A percentile compares a stretch with the other conserved stretches of the same genome.
These are phyloP conservation scores for Calephelis perditalis DNA, from an alignment of 2,888 invertebrate species.

Conservation along the genomic window DNA sequence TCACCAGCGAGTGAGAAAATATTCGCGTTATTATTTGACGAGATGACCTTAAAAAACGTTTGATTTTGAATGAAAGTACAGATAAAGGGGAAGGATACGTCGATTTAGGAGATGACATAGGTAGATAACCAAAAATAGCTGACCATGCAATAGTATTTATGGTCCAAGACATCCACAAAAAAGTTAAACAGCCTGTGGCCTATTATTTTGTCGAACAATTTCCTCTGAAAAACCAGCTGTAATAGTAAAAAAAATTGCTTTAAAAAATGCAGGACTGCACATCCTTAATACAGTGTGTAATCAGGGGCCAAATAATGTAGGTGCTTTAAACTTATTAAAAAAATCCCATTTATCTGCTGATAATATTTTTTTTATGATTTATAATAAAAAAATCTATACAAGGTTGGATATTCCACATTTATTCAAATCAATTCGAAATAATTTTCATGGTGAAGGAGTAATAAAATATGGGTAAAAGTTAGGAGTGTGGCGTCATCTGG, in stretches of 20 bases:
- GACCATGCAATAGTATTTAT: conserved; percentile 19
- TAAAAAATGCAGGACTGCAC: conserved; percentile 14
- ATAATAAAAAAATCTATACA: conserved; percentile 16
- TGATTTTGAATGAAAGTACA: conserved; percentile 14
- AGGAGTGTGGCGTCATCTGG: conserved; percentile 16
- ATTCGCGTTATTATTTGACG: conserved; percentile 18
- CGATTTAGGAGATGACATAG: conserved; percentile 12
- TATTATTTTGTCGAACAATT: conserved; percentile 24
- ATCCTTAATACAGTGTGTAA: conserved; percentile 22
- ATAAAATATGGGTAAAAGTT: conserved; percentile 5
- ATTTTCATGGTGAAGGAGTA: conserved; percentile 14
- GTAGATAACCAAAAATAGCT: conserved; percentile 8
- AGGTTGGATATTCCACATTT: conserved; percentile 17
- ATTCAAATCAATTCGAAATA: conserved; percentile 19
- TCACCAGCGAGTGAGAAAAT: neutral
- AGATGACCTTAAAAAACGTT: conserved; percentile 18
- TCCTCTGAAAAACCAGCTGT: conserved; percentile 15
- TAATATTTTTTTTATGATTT: conserved; percentile 15
- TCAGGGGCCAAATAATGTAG: conserved; percentile 22
- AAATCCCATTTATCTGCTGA: conserved; percentile 10
- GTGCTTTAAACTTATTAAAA: conserved; percentile 17
- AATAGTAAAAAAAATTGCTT: conserved; percentile 18
- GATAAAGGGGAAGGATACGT: conserved; percentile 19
- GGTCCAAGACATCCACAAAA: conserved; percentile 15
- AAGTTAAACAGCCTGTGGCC: conserved; percentile 23